These are phyloP conservation scores for Halichoeres trimaculatus DNA, from an alignment of 2,113 vertebrate species.

Conservation along the genomic window DNA sequence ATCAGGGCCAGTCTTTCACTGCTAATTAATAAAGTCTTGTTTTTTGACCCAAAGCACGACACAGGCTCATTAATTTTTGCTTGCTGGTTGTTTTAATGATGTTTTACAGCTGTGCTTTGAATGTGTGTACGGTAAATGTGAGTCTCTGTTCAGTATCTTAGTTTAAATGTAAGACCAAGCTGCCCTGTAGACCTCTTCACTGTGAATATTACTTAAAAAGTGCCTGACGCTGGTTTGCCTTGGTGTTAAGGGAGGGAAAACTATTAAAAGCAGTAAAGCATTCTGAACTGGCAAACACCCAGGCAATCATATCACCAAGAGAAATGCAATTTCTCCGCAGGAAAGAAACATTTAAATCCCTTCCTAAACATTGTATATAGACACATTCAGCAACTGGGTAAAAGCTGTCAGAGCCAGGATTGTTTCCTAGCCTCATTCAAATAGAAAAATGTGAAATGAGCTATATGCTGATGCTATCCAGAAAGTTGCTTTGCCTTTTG, in stretches of 20 bases:
- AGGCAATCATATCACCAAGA: constrained; percentile 14
- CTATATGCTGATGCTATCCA: not conserved
- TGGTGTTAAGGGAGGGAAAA: constrained; percentile 5
- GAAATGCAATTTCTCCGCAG: constrained; percentile 5
- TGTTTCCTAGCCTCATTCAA: constrained; percentile 12
- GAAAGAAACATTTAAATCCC: constrained; percentile 6
- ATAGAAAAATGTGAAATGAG: constrained; percentile 11
- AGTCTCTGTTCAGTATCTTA: not conserved
- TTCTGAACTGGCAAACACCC: constrained; percentile 16
- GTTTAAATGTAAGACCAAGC: not conserved
- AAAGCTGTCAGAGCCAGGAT: constrained; percentile 15
- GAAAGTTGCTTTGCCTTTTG: not conserved
- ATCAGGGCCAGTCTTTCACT: not conserved
- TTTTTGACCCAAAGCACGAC: not conserved
- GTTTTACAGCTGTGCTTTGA: not conserved
- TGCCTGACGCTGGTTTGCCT: not conserved
- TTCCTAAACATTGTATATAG: not conserved
- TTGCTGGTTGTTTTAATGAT: not conserved
- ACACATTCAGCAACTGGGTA: not conserved
- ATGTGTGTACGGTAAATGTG: not conserved
- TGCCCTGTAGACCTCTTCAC: not conserved
- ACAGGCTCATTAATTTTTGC: not conserved
- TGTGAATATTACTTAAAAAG: not conserved
- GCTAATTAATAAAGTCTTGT: not conserved
- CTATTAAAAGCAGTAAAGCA: constrained; percentile 17